Evolutionary conservation across 2,888 invertebrate genomes (phyloP).

Genomic region (Meloe dianella): DNA sequence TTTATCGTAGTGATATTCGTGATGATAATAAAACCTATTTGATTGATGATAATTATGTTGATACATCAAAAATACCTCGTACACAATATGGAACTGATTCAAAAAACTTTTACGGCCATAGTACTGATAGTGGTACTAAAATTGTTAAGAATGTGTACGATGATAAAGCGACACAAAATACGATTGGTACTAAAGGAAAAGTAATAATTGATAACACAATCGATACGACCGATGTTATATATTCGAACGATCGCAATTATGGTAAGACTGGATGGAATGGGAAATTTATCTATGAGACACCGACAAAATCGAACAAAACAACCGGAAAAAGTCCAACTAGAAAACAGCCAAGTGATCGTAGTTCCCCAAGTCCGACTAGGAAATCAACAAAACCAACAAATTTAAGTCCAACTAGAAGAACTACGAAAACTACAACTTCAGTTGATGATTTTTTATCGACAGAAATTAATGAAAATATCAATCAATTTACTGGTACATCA

Average conservation of each 20-base stretch:
- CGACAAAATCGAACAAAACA: slow-evolving; percentile 32
- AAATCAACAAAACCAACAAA: slow-evolving; percentile 15
- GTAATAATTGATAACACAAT: slow-evolving; percentile 62
- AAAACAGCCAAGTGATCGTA: slow-evolving; percentile 16
- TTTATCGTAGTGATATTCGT: background rate
- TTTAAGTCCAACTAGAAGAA: slow-evolving; percentile 13
- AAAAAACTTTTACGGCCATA: slow-evolving; percentile 54
- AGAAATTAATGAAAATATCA: slow-evolving; percentile 45
- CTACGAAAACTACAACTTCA: slow-evolving; percentile 15
- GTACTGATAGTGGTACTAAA: slow-evolving; percentile 48
- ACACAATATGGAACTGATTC: slow-evolving; percentile 47
- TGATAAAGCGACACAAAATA: slow-evolving; percentile 54
- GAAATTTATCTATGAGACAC: slow-evolving; percentile 52
- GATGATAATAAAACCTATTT: slow-evolving; percentile 32
- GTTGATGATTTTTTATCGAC: slow-evolving; percentile 42
- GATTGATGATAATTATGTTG: slow-evolving; percentile 49
- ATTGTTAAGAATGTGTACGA: slow-evolving; percentile 54
- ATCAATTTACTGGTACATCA: slow-evolving; percentile 34
- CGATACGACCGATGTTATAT: slow-evolving; percentile 56
- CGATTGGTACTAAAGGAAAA: slow-evolving; percentile 56
- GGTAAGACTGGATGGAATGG: slow-evolving; percentile 60
- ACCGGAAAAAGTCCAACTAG: slow-evolving; percentile 22
- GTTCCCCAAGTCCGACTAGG: slow-evolving; percentile 15
- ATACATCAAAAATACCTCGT: slow-evolving; percentile 45
- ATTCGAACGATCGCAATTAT: slow-evolving; percentile 56